Evolutionary conservation across 2,113 vertebrate species (phyloP).

Genomic region (Octodon degus): DNA sequence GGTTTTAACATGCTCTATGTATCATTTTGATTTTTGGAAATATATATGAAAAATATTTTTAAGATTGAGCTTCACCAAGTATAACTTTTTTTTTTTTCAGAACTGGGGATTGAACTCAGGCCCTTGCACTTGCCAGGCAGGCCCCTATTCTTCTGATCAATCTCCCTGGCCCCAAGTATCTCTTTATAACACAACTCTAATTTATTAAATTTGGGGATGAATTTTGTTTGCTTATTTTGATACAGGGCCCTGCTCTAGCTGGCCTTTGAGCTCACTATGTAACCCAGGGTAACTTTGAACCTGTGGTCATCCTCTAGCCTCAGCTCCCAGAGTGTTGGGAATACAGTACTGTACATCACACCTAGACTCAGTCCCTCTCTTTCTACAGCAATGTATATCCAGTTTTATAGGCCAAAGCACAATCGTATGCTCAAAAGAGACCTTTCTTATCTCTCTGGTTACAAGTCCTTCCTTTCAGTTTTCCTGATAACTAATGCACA

Average conservation of each 20-base stretch:
- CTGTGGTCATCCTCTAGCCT: background rate
- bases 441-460: background rate
- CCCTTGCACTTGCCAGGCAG: no score
- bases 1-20: background rate
- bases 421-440: background rate
- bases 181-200: background rate
- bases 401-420: background rate
- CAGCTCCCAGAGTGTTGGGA: background rate
- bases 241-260: background rate
- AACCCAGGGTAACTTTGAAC: background rate
- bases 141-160: no score
- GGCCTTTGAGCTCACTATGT: background rate
- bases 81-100: background rate
- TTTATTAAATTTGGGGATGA: background rate
- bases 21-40: background rate
- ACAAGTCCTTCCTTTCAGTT: background rate
- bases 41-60: background rate
- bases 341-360: accelerated
- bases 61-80: background rate
- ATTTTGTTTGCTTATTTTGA: background rate
- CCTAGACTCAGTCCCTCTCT: background rate
- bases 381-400: background rate
- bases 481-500: background rate
- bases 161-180: background rate
- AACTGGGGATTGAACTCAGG: no score